Base-by-base conservation (phyloP, 2,113 vertebrate species). In the Loxodonta africana region DNA sequence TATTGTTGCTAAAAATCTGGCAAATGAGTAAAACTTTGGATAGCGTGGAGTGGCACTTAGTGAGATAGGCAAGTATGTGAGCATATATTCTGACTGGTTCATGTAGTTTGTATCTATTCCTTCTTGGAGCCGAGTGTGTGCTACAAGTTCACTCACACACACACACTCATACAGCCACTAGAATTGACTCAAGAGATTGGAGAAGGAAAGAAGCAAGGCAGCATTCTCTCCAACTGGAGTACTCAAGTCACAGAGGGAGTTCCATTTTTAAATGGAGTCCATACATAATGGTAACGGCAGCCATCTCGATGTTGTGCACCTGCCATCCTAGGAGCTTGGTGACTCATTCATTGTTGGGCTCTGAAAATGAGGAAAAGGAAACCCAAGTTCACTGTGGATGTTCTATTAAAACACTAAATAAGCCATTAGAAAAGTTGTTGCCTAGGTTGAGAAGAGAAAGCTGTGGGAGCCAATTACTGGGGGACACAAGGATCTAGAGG, bases 1-100 rank as follows among this genome's bases (percentile, higher is more conserved):
- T 17, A 96, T 94, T 91, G 92, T 83, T 63, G 91, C 30, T 95
- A 92, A 96, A 95, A 95, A 37, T 87, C 21, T 76, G 83, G 37
- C 53, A 93, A 18, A 20, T 41, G 83, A 60, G 86, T 91, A 94
- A 62, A 12, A 6, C 53, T 73, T 84, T 76, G 48, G 51, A 94
- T 41, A 25, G 60, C 11, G 15, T 89, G 62, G 18, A 89, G 18
- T 11, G 74, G 20, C 74, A 57, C 9, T 74, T 92, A 83, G 76
- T 65, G 60, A 90, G 91, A 90, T 51, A 95, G 83, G 62, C 63
- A 6, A 97, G 76, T 44, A 78, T 0, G 3, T 8, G 1, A 5
- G 80, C 67, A 30, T 53, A 18, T 51, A 28, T 41, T 33, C 78
- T 88, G 46, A 94, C 37, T 21, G 65, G 67, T 73, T 2, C 18